Base-by-base conservation (phyloP, 2,797 vertebrate genomes). In the Rhinella marina region DNA sequence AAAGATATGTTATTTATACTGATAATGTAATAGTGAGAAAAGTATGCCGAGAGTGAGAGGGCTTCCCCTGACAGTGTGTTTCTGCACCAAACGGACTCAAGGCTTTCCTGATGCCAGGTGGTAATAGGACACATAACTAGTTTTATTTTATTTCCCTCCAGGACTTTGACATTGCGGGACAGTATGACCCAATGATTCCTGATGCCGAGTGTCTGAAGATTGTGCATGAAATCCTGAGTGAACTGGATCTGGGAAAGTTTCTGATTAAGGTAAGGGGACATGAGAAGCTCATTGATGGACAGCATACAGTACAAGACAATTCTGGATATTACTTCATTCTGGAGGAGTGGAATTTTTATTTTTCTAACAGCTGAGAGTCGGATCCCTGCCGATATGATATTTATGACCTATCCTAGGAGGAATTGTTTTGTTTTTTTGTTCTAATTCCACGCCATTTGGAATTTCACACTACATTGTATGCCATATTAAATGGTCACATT, bases 81-180 rank as follows among this genome's bases (percentile, higher is more conserved):
- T 54, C 23, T n/a, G 9, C 23, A 64, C 23, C 61, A 64, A 11
- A 25, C 19, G 8, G 21, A n/a, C 61, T 25, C 23, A 6, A 64
- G 61, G 9, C 61, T 64, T 64, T 8, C 1, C 6, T 61, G 14
- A 68, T 27, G 66, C 27, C 14, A 11, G n/a, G 4, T 41, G 8
- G 7, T 25, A 32, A 27, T 29, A n/a, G 41, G 7, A 52, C n/a
- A 16, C 14, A 27, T 41, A 27, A 41, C 73, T 57, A 80, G 57
- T 68, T 12, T 48, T 56, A n/a, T 66, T 62, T 25, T 2, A 16
- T 16, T 61, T 57, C 14, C 41, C 19, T 91, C 5, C 90, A 99
- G 98, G 98, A 99, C 92, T 99, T 99, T 85, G 98, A 99, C 91
- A 99, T 99, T 0, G 98, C 98, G 0, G 98, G 98, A 0, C 96